Percentiles rank a stretch among this genome's conserved stretches.
Conservation (phyloP, 2,888 invertebrate genomes). For the Tetramorium bicarinatum region DNA sequence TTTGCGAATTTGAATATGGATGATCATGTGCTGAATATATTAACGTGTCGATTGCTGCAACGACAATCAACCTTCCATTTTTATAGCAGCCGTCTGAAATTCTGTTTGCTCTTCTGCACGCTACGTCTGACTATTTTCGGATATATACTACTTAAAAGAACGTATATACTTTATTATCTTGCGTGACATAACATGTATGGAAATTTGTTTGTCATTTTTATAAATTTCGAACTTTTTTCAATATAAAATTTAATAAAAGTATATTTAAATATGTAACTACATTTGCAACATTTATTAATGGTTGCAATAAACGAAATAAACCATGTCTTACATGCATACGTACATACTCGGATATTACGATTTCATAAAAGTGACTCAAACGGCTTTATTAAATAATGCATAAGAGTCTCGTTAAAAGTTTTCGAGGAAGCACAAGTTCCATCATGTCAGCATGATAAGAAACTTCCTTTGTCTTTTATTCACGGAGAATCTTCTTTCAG, state of each 20-base stretch:
- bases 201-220: neutral
- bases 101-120: neutral
- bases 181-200: neutral
- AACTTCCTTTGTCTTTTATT: conserved; percentile 10
- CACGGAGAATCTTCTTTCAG: conserved; percentile 1
- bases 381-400: conserved; percentile 8
- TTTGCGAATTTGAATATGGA: conserved; percentile 53
- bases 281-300: neutral
- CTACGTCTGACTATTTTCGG: neutral
- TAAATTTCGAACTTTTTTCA: neutral
- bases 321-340: neutral
- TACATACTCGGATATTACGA: neutral
- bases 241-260: neutral
- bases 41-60: conserved; percentile 25
- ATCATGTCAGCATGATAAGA: neutral
- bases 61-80: conserved; percentile 6
- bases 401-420: neutral
- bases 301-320: neutral
- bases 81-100: neutral
- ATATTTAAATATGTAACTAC: neutral
- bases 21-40: conserved; percentile 46
- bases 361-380: neutral
- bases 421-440: neutral
- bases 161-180: neutral
- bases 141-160: conserved; percentile 9